phyloP scores from a whole-genome alignment of 2,113 vertebrate genomes.

The Zonotrichia leucophrys region DNA sequence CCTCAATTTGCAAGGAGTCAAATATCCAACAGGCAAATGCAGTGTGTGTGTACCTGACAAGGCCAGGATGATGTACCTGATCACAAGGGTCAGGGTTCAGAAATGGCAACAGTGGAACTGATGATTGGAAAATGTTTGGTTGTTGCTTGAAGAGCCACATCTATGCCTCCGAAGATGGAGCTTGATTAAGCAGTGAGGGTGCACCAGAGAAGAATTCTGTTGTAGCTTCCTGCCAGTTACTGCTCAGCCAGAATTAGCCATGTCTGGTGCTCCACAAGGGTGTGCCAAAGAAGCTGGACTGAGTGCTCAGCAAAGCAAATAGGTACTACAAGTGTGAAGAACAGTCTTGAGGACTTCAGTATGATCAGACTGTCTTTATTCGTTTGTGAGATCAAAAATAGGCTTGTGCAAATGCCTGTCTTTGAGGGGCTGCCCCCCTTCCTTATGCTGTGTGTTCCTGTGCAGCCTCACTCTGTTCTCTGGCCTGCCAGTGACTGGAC shows the following conservation, averaged over 20 bases:
- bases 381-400: not conserved
- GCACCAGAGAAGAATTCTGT: not conserved
- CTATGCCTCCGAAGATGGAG: not conserved
- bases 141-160: not conserved
- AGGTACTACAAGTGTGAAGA: not conserved
- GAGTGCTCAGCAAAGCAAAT: not conserved
- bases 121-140: not conserved
- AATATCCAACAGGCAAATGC: conserved; percentile 49
- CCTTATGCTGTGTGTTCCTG: not conserved
- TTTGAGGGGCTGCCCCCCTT: not conserved
- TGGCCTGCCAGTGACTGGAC: not conserved
- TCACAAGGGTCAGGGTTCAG: not conserved
- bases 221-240: not conserved
- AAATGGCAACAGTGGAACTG: not conserved
- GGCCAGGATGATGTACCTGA: not conserved
- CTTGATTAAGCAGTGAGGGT: not conserved
- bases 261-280: not conserved
- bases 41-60: not conserved
- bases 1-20: conserved; percentile 3
- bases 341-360: not conserved
- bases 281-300: not conserved
- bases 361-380: not conserved
- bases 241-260: not conserved
- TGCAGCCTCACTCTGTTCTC: not conserved
- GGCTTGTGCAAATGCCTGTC: not conserved